Percentiles rank a stretch among this genome's conserved stretches.
Evolutionary conservation across 2,888 invertebrate species (phyloP).

Genomic region (Agriotes lineatus): DNA sequence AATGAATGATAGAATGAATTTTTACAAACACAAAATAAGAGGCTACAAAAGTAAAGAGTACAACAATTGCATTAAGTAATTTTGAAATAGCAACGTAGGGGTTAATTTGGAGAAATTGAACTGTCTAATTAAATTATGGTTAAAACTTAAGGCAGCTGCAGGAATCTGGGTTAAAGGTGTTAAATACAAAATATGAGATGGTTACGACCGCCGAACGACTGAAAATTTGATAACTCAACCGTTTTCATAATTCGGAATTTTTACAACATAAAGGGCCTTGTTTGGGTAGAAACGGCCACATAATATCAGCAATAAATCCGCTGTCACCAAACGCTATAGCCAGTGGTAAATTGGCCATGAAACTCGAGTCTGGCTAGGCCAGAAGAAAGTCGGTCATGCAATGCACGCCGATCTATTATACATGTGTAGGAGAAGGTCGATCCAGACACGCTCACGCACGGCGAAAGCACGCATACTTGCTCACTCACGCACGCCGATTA

Average conservation of each 20-base stretch:
- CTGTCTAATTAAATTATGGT: too few species aligned
- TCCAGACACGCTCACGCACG: constrained; percentile 30
- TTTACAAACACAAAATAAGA: too few species aligned
- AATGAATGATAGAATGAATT: too few species aligned
- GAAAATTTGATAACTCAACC: neutral
- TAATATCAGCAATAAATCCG: constrained; percentile 15
- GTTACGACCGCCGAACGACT: too few species aligned
- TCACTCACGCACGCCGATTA: constrained; percentile 26
- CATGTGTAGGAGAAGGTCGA: constrained; percentile 38
- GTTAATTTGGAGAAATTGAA: too few species aligned
- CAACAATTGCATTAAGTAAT: too few species aligned
- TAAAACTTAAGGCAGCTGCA: too few species aligned
- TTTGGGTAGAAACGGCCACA: neutral
- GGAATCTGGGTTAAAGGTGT: too few species aligned
- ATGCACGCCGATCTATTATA: constrained; percentile 33
- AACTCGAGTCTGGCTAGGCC: constrained; percentile 21
- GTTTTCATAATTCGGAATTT: neutral
- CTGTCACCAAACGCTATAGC: constrained; percentile 10
- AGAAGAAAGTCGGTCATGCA: constrained; percentile 30
- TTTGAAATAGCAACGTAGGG: too few species aligned
- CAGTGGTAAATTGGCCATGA: constrained; percentile 28
- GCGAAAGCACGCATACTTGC: constrained; percentile 31
- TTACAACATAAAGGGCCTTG: neutral
- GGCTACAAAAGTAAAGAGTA: too few species aligned
- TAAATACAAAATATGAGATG: too few species aligned